Percentiles rank a stretch among this genome's conserved stretches.
Conservation (phyloP, 2,888 invertebrate genomes). For the Apodemia hepburni region DNA sequence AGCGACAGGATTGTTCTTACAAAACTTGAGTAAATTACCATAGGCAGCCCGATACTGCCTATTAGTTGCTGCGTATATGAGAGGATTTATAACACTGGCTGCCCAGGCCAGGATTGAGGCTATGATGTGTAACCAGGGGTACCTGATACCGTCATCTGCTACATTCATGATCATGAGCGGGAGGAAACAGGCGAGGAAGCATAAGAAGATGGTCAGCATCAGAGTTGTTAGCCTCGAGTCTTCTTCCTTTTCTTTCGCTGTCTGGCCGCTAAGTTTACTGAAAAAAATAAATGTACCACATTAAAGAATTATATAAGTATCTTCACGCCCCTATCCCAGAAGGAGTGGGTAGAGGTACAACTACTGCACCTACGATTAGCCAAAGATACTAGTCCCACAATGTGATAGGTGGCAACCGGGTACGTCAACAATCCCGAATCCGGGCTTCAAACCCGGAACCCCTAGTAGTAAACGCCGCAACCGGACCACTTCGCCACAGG, state of each 20-base stretch:
- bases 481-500: no score
- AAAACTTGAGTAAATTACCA: constrained; percentile 72
- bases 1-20: constrained; percentile 57
- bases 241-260: constrained; percentile 80
- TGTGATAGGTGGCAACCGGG: no score
- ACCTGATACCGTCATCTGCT: constrained; percentile 86
- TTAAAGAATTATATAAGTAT: background rate
- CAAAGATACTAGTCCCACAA: no score
- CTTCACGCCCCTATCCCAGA: no score
- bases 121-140: constrained; percentile 89
- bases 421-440: no score
- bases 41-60: constrained; percentile 87
- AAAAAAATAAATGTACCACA: background rate
- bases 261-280: constrained; percentile 74
- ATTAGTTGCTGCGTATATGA: constrained; percentile 95
- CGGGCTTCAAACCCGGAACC: no score
- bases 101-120: constrained; percentile 94
- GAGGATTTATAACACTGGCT: constrained; percentile 93
- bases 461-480: no score
- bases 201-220: constrained; percentile 93
- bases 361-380: no score
- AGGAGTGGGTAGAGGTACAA: no score
- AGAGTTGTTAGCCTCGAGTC: constrained; percentile 90
- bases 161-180: constrained; percentile 95
- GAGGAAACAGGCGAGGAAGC: constrained; percentile 92